Percentiles rank a stretch among this genome's conserved stretches.
Conservation (phyloP, 2,888 invertebrate species). For the Oscheius myriophilus region DNA sequence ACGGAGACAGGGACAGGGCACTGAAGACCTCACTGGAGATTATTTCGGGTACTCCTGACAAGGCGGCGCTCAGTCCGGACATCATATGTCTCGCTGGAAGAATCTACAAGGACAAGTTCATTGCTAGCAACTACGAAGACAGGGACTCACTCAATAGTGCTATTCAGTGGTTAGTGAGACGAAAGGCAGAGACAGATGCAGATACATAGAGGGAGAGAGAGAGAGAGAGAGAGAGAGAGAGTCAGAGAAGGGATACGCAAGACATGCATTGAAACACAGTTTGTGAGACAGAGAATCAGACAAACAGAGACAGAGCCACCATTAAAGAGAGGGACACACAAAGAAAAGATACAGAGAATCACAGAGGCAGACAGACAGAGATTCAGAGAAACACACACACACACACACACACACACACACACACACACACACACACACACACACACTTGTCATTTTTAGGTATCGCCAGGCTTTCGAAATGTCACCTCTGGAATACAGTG, state of each 20-base stretch:
- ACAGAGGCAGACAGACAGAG: too few relatives aligned
- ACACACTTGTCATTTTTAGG: constrained; percentile 38
- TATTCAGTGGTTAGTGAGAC: constrained; percentile 82
- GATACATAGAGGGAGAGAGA: background rate
- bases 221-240: background rate
- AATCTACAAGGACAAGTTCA: constrained; percentile 85
- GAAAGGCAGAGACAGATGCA: background rate
- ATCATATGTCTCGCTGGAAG: constrained; percentile 96
- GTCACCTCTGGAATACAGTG: constrained; percentile 98
- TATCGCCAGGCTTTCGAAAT: constrained; percentile 83
- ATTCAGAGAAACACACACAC: too few relatives aligned
- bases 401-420: too few relatives aligned
- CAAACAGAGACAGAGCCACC: background rate
- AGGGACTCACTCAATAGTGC: constrained; percentile 87
- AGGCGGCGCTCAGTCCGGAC: constrained; percentile 80
- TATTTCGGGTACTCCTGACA: constrained; percentile 78
- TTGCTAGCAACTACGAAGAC: constrained; percentile 91
- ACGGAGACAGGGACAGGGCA: constrained; percentile 93
- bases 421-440: too few relatives aligned
- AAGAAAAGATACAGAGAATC: too few relatives aligned
- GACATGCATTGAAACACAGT: constrained; percentile 46
- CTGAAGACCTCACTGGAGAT: constrained; percentile 86
- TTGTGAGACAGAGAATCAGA: background rate
- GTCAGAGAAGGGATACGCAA: too few relatives aligned
- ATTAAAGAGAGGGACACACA: too few relatives aligned